Evolutionary conservation across 2,113 vertebrate species (phyloP).

Genomic region (Garra rufa): DNA sequence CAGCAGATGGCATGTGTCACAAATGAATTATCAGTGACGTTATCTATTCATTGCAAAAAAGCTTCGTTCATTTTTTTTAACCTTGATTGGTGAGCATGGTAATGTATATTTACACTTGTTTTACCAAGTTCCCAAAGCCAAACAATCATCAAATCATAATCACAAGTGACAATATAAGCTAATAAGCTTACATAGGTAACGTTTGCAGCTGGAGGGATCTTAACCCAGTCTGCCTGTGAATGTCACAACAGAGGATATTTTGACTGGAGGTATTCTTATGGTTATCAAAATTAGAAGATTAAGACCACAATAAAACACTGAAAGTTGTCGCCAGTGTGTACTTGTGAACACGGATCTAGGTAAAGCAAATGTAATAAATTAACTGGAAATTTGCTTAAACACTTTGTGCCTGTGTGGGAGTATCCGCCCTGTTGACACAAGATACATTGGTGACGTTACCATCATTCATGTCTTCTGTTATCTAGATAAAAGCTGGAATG

Average conservation of each 20-base stretch:
- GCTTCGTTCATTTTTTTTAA: background rate
- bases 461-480: background rate
- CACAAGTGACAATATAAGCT: slow-evolving; percentile 47
- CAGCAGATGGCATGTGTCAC: slow-evolving; percentile 61
- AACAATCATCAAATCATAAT: slow-evolving; percentile 63
- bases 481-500: background rate
- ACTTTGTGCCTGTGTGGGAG: background rate
- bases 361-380: background rate
- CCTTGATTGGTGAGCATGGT: slow-evolving; percentile 17
- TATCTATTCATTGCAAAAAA: background rate
- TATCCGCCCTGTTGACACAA: slow-evolving; percentile 9
- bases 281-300: slow-evolving; percentile 9
- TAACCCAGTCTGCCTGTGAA: slow-evolving; percentile 80
- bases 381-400: background rate
- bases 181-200: slow-evolving; percentile 75
- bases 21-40: background rate
- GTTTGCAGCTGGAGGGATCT: slow-evolving; percentile 65
- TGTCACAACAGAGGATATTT: slow-evolving; percentile 65
- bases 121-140: slow-evolving; percentile 61
- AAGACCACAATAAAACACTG: background rate
- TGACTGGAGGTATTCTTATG: background rate
- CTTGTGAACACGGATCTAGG: background rate
- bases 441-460: background rate
- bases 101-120: slow-evolving; percentile 59
- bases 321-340: background rate